These are phyloP conservation scores for Gymnogyps californianus DNA, from an alignment of 2,113 vertebrate genomes.

Conservation along the genomic window DNA sequence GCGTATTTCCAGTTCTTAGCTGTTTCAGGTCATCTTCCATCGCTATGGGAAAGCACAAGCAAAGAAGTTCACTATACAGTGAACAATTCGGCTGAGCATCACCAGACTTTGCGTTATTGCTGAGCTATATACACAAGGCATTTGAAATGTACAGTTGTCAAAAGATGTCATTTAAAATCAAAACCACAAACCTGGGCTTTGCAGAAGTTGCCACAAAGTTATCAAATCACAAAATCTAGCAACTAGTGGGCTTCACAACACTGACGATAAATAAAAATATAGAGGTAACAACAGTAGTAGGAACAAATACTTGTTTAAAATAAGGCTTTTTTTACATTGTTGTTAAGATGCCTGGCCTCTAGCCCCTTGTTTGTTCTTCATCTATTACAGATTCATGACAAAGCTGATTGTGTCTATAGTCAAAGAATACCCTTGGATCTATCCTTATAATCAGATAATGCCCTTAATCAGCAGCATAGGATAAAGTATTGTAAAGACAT, in stretches of 20 bases:
- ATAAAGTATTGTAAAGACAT: conserved; percentile 29
- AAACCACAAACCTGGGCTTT: neutral
- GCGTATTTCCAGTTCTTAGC: conserved; percentile 6
- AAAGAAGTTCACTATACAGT: neutral
- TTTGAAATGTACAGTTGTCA: conserved; percentile 39
- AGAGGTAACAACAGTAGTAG: neutral
- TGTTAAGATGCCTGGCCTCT: neutral
- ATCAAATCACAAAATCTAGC: neutral
- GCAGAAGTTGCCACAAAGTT: neutral
- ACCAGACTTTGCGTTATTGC: conserved; percentile 6
- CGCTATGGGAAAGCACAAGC: neutral
- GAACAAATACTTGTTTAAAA: neutral
- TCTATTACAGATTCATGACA: neutral
- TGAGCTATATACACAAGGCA: conserved; percentile 45
- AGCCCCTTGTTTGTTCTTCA: conserved; percentile 30
- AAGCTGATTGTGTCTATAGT: conserved; percentile 4
- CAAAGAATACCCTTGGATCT: conserved; percentile 4
- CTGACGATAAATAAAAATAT: neutral
- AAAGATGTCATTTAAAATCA: conserved; percentile 15
- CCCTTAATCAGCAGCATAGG: conserved; percentile 46
- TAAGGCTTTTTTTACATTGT: neutral
- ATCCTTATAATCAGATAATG: conserved; percentile 26
- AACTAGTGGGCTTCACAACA: neutral
- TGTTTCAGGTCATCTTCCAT: neutral
- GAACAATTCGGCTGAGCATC: neutral